Evolutionary conservation across 2,888 invertebrate genomes (phyloP).

Genomic region (Diabrotica balteata): DNA sequence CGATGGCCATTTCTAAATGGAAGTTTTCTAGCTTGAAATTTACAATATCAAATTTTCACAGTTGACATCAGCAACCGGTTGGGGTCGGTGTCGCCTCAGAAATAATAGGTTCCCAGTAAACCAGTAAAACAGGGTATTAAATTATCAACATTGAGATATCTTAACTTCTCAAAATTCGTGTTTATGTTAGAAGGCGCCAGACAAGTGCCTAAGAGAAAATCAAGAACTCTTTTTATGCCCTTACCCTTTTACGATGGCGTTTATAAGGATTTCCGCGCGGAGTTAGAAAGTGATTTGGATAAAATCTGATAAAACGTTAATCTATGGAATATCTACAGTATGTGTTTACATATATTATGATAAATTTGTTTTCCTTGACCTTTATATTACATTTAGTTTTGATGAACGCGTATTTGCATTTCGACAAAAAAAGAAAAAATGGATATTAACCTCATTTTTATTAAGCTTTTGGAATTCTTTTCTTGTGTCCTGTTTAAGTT

Average conservation of each 20-base stretch:
- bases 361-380: no score
- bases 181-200: conserved; percentile 36
- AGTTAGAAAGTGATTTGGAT: conserved; percentile 22
- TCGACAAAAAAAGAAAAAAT: no score
- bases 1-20: conserved; percentile 21
- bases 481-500: no score
- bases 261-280: conserved; percentile 28
- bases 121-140: conserved; percentile 33
- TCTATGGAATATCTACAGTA: conserved; percentile 5
- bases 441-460: no score
- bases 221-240: conserved; percentile 31
- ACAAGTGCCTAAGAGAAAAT: conserved; percentile 28
- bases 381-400: no score
- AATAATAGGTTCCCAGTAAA: conserved; percentile 29
- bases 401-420: no score
- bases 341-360: background rate
- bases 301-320: conserved; percentile 13
- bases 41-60: conserved; percentile 27
- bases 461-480: no score
- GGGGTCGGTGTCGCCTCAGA: conserved; percentile 4
- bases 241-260: conserved; percentile 29
- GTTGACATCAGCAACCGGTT: conserved; percentile 25
- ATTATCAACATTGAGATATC: conserved; percentile 33
- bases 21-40: conserved; percentile 28
- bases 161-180: conserved; percentile 32